Evolutionary conservation across 2,113 vertebrate genomes (phyloP).

Genomic region (Corythoichthys haematopterus): DNA sequence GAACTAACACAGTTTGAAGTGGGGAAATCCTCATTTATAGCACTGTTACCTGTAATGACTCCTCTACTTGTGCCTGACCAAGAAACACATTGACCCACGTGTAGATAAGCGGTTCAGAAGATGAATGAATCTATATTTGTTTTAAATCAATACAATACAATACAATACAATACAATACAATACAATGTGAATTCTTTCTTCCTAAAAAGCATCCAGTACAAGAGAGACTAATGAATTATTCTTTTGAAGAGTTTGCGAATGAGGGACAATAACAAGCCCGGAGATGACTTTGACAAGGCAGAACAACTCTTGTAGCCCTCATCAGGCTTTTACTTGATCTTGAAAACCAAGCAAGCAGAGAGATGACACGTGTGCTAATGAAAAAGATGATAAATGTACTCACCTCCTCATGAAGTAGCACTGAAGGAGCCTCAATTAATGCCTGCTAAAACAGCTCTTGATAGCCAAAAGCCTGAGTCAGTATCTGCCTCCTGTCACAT

Average conservation of each 20-base stretch:
- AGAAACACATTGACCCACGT: background rate
- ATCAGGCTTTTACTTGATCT: slow-evolving; percentile 19
- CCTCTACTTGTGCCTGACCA: background rate
- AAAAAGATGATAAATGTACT: slow-evolving; percentile 54
- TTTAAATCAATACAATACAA: no score
- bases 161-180: no score
- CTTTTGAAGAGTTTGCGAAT: background rate
- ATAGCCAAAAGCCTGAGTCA: slow-evolving; percentile 49
- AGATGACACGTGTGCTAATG: slow-evolving; percentile 52
- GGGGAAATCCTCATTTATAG: slow-evolving; percentile 14
- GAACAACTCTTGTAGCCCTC: background rate
- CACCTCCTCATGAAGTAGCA: slow-evolving; percentile 36
- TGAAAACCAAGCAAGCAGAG: slow-evolving; percentile 31
- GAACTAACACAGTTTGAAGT: slow-evolving; percentile 15
- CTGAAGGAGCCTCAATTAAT: slow-evolving; percentile 48
- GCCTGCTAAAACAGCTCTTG: slow-evolving; percentile 38
- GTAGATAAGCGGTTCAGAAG: background rate
- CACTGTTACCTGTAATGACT: background rate
- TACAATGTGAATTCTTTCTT: background rate
- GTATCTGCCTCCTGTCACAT: slow-evolving; percentile 39
- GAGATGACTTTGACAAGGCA: slow-evolving; percentile 25
- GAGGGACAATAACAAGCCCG: background rate
- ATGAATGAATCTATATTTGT: background rate
- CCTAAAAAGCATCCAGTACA: background rate
- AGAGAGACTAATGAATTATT: background rate